These are phyloP conservation scores for Petrocephalus zakoni DNA, from an alignment of 2,113 vertebrate genomes.

Conservation along the genomic window DNA sequence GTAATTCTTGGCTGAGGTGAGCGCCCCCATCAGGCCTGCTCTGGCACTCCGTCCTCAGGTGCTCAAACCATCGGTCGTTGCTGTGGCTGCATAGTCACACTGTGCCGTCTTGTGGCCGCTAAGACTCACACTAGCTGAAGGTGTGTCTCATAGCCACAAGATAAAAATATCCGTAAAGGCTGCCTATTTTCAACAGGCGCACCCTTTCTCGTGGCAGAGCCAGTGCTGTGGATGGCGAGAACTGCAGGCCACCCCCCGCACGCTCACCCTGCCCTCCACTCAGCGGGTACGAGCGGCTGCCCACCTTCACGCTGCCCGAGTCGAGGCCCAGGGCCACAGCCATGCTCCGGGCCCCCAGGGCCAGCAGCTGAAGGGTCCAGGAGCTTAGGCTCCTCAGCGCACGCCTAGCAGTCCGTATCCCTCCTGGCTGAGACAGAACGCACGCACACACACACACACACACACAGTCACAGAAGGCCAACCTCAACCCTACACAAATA, in stretches of 20 bases:
- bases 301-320: slow-evolving; percentile 50
- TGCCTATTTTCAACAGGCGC: background rate
- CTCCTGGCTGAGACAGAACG: slow-evolving; percentile 43
- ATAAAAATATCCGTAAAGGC: background rate
- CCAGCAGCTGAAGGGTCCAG: slow-evolving; percentile 44
- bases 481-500: slow-evolving; percentile 24
- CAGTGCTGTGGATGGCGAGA: background rate
- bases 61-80: background rate
- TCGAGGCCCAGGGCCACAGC: slow-evolving; percentile 49
- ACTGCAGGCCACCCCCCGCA: background rate
- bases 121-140: background rate
- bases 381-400: slow-evolving; percentile 45
- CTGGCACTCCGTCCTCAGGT: background rate
- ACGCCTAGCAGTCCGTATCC: slow-evolving; percentile 44
- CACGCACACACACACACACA: slow-evolving; percentile 21
- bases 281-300: background rate
- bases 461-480: background rate
- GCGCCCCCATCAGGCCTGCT: background rate
- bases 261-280: background rate
- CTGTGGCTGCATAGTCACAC: background rate
- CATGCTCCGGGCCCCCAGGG: slow-evolving; percentile 32
- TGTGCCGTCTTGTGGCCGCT: background rate
- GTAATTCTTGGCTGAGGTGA: background rate
- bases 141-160: background rate
- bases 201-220: background rate